phyloP scores from a whole-genome alignment of 2,797 vertebrate species.

The Fratercula arctica region DNA sequence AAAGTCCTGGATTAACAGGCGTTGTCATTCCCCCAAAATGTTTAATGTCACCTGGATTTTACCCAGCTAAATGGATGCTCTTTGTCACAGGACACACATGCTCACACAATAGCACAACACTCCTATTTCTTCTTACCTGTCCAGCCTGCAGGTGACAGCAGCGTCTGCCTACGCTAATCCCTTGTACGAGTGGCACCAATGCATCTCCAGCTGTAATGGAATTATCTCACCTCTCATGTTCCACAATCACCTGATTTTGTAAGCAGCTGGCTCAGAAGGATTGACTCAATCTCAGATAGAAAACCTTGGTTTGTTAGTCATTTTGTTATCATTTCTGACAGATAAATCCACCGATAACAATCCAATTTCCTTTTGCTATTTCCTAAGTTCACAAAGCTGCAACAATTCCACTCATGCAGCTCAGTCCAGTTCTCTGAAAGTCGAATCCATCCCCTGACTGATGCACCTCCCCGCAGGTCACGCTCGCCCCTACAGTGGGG shows the following conservation, averaged over 20 bases:
- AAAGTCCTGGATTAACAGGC: neutral
- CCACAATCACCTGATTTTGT: neutral
- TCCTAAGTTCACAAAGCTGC: neutral
- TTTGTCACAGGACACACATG: neutral
- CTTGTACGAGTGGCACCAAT: neutral
- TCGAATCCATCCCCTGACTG: neutral
- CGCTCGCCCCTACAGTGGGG: rapidly evolving
- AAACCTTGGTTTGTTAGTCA: neutral
- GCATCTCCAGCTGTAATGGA: neutral
- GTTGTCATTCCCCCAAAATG: neutral
- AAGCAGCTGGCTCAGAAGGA: neutral
- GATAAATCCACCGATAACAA: neutral
- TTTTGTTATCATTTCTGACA: neutral
- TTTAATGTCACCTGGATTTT: neutral
- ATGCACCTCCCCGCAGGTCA: neutral
- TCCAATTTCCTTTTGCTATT: neutral
- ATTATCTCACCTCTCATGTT: neutral
- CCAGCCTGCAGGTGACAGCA: neutral
- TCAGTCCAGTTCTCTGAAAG: neutral
- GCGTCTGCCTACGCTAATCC: neutral
- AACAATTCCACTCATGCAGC: rapidly evolving
- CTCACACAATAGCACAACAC: neutral
- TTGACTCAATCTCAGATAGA: neutral
- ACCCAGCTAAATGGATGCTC: neutral
- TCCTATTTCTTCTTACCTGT: neutral